A percentile compares a stretch with the other conserved stretches of the same genome.
Evolutionary conservation across 2,888 invertebrate species (phyloP).

Genomic region (Noctua janthe): DNA sequence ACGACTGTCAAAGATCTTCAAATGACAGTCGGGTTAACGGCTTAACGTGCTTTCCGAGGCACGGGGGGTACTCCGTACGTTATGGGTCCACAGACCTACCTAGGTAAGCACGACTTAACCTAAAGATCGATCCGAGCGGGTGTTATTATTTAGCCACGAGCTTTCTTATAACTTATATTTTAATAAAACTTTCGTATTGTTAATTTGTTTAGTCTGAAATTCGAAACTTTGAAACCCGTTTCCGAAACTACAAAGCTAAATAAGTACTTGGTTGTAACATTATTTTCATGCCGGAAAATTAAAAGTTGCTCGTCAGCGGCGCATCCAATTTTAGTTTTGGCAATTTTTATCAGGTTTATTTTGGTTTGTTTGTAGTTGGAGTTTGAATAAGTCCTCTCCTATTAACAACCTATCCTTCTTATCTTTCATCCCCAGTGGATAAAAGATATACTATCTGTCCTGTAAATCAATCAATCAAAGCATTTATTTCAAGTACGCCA

Average conservation of each 20-base stretch:
- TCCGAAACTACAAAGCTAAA: not conserved
- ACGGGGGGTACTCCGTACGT: too few relatives aligned
- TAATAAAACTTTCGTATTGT: not conserved
- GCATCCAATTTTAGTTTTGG: slow-evolving; percentile 9
- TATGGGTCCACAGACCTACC: too few relatives aligned
- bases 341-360: slow-evolving; percentile 24
- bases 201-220: not conserved
- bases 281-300: slow-evolving; percentile 17
- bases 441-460: not conserved
- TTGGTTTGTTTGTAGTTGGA: not conserved
- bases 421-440: not conserved
- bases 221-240: not conserved
- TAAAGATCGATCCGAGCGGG: too few relatives aligned
- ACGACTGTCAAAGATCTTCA: too few relatives aligned
- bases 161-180: too few relatives aligned
- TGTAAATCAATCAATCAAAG: too few relatives aligned
- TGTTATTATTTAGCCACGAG: too few relatives aligned
- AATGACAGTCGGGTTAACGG: too few relatives aligned
- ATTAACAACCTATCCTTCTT: not conserved
- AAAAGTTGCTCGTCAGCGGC: not conserved
- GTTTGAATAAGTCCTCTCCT: not conserved
- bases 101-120: too few relatives aligned
- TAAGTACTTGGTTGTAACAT: not conserved
- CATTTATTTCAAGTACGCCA: too few relatives aligned
- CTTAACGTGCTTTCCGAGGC: too few relatives aligned